Percentiles rank a stretch among this genome's conserved stretches.
Evolutionary conservation across 2,888 invertebrate species (phyloP).

Genomic region (Caenorhabditis afra): DNA sequence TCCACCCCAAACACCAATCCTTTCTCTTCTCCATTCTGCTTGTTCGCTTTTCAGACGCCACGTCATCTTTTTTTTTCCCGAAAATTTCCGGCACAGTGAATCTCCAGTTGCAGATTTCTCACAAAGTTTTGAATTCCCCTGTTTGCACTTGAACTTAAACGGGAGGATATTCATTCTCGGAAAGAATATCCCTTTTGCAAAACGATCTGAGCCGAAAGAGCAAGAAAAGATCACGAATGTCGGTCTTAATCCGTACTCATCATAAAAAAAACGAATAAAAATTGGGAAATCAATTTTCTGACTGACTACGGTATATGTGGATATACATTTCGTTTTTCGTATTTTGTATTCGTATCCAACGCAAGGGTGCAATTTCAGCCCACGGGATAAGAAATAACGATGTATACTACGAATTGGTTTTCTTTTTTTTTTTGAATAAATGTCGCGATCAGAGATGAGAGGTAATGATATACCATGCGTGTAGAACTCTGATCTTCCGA

Average conservation of each 20-base stretch:
- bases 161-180: conserved; percentile 12
- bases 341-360: neutral
- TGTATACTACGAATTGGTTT: too few species aligned
- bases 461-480: neutral
- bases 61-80: conserved; percentile 27
- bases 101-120: conserved; percentile 51
- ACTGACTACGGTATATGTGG: neutral
- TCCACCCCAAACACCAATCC: conserved; percentile 6
- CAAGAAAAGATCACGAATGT: neutral
- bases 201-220: neutral
- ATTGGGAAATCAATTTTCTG: neutral
- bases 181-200: too few species aligned
- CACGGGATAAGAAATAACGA: neutral
- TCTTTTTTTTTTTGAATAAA: too few species aligned
- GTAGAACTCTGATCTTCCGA: conserved; percentile 25
- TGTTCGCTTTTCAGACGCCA: neutral
- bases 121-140: conserved; percentile 42
- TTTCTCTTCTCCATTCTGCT: neutral
- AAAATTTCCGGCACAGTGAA: neutral
- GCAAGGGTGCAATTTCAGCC: neutral
- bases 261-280: neutral
- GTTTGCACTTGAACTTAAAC: conserved; percentile 32
- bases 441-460: neutral
- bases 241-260: neutral
- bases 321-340: neutral